These are phyloP conservation scores for Lumbricus terrestris DNA, from an alignment of 2,888 invertebrate species.

Conservation along the genomic window DNA sequence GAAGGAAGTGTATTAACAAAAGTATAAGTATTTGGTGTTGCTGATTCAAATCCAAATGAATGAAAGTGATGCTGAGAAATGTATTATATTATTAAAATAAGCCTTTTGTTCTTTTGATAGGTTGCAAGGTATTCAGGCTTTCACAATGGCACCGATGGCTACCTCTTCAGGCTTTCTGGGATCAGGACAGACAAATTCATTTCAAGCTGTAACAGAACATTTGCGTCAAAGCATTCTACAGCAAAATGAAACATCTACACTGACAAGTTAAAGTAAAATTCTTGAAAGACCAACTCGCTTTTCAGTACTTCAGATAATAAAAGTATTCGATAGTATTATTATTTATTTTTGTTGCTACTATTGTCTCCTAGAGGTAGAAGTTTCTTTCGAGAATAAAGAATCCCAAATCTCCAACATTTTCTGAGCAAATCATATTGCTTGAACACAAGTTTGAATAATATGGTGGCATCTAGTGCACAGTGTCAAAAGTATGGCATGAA, in stretches of 20 bases:
- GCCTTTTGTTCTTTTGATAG: neutral
- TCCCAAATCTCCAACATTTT: neutral
- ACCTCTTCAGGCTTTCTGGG: neutral
- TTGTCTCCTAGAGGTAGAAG: neutral
- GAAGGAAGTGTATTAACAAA: neutral
- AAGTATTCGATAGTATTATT: neutral
- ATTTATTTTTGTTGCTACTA: neutral
- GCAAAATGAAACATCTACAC: neutral
- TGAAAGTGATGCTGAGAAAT: neutral
- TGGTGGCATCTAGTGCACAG: neutral
- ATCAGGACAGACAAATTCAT: neutral
- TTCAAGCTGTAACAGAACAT: conserved; percentile 4
- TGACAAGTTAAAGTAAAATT: neutral
- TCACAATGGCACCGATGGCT: neutral
- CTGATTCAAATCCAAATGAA: neutral
- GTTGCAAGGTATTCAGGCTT: neutral
- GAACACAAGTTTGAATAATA: neutral
- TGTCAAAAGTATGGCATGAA: neutral
- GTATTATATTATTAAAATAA: neutral
- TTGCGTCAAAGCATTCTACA: conserved; percentile 12
- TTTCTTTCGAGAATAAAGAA: neutral
- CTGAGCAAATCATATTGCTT: neutral
- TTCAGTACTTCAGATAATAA: neutral
- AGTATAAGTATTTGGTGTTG: neutral
- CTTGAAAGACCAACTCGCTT: neutral